phyloP scores from a whole-genome alignment of 2,888 invertebrate species.

The Plagiodera versicolora region DNA sequence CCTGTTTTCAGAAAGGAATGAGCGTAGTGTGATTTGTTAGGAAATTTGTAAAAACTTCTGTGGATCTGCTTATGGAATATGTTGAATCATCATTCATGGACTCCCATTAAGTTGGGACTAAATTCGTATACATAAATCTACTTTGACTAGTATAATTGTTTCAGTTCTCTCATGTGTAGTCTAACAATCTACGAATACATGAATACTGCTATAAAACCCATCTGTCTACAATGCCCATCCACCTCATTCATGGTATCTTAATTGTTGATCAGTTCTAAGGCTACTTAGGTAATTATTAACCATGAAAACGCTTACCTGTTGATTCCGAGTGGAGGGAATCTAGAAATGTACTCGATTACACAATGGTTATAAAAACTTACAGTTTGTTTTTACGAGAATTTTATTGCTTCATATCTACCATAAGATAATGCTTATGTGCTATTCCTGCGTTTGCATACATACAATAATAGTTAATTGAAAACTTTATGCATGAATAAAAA shows the following conservation, averaged over 20 bases:
- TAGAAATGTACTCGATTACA: not conserved
- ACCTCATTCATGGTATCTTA: not conserved
- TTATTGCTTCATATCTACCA: not conserved
- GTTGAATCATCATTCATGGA: no score
- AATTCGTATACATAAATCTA: no score
- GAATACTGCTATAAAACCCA: not conserved
- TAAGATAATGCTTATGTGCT: not conserved
- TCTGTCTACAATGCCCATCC: not conserved
- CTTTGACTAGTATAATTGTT: no score
- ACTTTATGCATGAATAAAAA: no score
- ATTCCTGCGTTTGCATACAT: not conserved
- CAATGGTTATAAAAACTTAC: slow-evolving; percentile 1
- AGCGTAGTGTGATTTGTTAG: no score
- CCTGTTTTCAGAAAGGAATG: no score
- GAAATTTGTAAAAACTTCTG: no score
- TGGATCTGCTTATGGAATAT: no score
- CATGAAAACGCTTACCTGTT: not conserved
- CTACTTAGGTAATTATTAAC: not conserved
- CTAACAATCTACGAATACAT: no score
- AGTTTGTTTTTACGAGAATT: not conserved
- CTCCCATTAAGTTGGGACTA: no score
- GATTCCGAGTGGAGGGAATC: not conserved
- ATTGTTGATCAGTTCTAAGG: not conserved
- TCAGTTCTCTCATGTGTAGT: no score
- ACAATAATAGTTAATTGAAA: not conserved